These are phyloP conservation scores for Notolepis coatsorum DNA, from an alignment of 2,797 vertebrate species.

Conservation along the genomic window DNA sequence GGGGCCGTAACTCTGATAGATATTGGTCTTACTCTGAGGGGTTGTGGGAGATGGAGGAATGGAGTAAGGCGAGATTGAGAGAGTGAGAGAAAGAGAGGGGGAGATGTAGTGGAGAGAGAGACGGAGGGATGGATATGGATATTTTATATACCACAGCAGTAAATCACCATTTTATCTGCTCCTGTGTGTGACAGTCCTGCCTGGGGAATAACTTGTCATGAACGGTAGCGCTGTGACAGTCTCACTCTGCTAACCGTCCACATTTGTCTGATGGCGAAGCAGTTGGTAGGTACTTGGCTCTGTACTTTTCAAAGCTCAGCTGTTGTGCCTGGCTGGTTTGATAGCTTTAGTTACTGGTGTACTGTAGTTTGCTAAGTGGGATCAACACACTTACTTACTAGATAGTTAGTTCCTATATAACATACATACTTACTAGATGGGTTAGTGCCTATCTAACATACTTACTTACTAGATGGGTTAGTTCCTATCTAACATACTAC, in stretches of 20 bases:
- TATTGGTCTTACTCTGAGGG: constrained; percentile 70
- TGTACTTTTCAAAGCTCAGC: constrained; percentile 41
- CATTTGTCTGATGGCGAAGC: constrained; percentile 71
- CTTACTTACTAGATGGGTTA: no score
- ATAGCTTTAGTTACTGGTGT: constrained; percentile 21
- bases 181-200: constrained; percentile 40
- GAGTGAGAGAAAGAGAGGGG: neutral
- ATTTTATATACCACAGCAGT: constrained; percentile 59
- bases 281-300: constrained; percentile 44
- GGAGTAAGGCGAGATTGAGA: constrained; percentile 24
- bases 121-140: constrained; percentile 34
- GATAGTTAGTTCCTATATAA: no score
- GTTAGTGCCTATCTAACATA: no score
- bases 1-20: constrained; percentile 72
- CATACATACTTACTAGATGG: no score
- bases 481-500: no score
- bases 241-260: constrained; percentile 62
- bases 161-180: constrained; percentile 70
- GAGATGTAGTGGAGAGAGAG: constrained; percentile 3
- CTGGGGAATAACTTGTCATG: constrained; percentile 45
- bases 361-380: constrained; percentile 10
- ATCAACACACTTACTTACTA: neutral
- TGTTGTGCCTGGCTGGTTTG: constrained; percentile 5
- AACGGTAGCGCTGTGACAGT: constrained; percentile 23
- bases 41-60: constrained; percentile 49